Evolutionary conservation across 2,888 invertebrate species (phyloP).

Genomic region (Hecatera dysodea): DNA sequence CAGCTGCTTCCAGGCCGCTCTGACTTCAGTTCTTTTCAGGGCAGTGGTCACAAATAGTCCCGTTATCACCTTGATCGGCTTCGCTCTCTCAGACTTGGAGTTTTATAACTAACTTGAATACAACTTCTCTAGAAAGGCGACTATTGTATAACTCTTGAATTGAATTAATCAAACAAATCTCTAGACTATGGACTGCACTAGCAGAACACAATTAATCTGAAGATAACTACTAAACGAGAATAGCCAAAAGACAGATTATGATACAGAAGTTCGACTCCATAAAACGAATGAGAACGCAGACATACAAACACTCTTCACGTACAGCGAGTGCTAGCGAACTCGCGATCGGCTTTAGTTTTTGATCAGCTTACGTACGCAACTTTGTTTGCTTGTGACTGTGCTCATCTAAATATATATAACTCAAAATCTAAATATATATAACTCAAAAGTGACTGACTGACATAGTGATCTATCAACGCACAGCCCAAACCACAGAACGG

Average conservation of each 20-base stretch:
- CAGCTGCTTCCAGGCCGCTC: too few species aligned
- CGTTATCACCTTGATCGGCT: too few species aligned
- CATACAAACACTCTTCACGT: background rate
- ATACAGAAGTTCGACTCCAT: background rate
- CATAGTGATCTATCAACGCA: too few species aligned
- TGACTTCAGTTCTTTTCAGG: too few species aligned
- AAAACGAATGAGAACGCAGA: background rate
- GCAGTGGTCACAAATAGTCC: too few species aligned
- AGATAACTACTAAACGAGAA: slow-evolving; percentile 16
- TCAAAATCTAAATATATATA: too few species aligned
- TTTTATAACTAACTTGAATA: background rate
- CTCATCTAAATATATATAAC: too few species aligned
- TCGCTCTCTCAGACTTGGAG: too few species aligned
- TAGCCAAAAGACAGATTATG: background rate
- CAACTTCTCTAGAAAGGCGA: background rate
- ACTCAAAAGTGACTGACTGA: too few species aligned
- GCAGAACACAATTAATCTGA: slow-evolving; percentile 32
- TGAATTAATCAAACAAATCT: slow-evolving; percentile 20
- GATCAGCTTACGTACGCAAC: too few species aligned
- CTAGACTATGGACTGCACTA: slow-evolving; percentile 6
- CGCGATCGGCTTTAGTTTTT: background rate
- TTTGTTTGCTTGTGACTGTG: background rate
- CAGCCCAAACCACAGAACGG: too few species aligned
- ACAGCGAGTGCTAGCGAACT: background rate
- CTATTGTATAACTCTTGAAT: background rate